These are phyloP conservation scores for Acanthisitta chloris DNA, from an alignment of 2,113 vertebrate species.

Conservation along the genomic window DNA sequence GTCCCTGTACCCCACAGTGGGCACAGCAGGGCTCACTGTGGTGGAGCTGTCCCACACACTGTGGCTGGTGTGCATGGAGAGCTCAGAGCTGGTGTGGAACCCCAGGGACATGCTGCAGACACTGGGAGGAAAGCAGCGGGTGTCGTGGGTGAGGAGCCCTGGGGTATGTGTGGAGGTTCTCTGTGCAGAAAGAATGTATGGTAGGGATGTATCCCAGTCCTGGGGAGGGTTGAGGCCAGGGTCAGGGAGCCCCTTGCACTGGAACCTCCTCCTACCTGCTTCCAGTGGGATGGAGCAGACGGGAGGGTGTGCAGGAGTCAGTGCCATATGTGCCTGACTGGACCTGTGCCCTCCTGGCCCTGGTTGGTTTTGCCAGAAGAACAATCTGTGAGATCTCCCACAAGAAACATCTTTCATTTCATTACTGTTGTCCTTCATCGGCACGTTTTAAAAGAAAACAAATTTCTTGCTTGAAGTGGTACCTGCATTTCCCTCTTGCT, in stretches of 20 bases:
- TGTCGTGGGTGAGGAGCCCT: not conserved
- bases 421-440: not conserved
- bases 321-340: not conserved
- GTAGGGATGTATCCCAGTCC: not conserved
- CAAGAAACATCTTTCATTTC: conserved; percentile 36
- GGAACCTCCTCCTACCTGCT: not conserved
- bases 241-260: not conserved
- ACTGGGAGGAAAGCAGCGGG: not conserved
- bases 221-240: too few relatives aligned
- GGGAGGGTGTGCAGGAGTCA: not conserved
- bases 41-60: not conserved
- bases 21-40: fast-evolving
- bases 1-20: not conserved
- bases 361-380: not conserved
- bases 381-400: conserved; percentile 40
- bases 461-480: not conserved
- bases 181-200: not conserved
- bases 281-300: not conserved
- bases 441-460: not conserved
- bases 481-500: not conserved
- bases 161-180: not conserved
- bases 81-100: not conserved
- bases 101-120: fast-evolving
- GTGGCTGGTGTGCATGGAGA: not conserved
- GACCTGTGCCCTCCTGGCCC: not conserved